Percentiles rank a stretch among this genome's conserved stretches.
phyloP scores from a whole-genome alignment of 2,797 vertebrate species.

The Periophthalmus magnuspinnatus region DNA sequence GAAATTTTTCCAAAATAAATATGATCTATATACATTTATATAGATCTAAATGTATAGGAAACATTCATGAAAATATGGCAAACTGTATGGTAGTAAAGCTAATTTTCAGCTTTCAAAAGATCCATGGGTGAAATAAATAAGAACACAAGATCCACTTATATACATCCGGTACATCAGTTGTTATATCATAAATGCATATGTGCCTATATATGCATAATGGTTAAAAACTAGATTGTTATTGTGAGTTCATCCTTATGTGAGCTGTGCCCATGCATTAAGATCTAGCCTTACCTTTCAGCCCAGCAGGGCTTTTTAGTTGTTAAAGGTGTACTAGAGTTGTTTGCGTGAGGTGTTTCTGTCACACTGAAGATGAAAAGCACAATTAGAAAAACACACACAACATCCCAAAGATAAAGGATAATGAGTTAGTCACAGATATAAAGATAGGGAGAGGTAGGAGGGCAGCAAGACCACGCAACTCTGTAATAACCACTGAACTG shows the following conservation, averaged over 20 bases:
- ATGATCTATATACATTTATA: no score
- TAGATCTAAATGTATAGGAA: no score
- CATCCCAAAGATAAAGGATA: conserved; percentile 29
- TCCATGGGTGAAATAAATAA: not conserved
- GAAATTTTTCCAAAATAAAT: no score
- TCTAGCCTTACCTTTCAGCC: conserved; percentile 77
- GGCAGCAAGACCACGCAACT: conserved; percentile 42
- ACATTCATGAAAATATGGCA: no score
- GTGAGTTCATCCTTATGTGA: not conserved
- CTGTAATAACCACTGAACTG: not conserved
- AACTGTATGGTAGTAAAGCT: no score
- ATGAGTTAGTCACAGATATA: conserved; percentile 48
- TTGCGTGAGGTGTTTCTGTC: conserved; percentile 70
- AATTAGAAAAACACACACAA: conserved; percentile 35
- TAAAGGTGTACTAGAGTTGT: conserved; percentile 69
- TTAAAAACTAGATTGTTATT: not conserved
- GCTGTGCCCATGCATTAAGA: conserved; percentile 7
- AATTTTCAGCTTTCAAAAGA: not conserved
- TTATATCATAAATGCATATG: not conserved
- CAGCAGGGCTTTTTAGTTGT: conserved; percentile 73
- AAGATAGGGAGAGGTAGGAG: conserved; percentile 29
- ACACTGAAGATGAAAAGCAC: conserved; percentile 67
- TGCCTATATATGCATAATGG: not conserved
- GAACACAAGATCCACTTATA: not conserved
- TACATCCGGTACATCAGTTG: not conserved